These are phyloP conservation scores for Nannoperca australis DNA, from an alignment of 2,797 vertebrate genomes.

Conservation along the genomic window DNA sequence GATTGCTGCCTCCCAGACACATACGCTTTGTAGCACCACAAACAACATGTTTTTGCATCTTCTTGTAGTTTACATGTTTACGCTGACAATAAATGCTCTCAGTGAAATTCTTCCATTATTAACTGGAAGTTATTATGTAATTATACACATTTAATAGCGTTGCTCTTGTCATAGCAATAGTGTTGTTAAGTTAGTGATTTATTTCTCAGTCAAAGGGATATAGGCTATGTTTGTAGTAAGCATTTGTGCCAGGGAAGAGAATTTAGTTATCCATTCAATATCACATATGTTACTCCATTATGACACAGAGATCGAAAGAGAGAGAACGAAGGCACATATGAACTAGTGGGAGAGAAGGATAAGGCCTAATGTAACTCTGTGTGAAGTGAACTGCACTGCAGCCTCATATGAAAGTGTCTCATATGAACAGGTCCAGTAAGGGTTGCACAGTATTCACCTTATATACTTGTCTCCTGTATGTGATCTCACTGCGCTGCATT, in stretches of 20 bases:
- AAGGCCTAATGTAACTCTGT: too few species aligned
- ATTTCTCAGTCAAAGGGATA: too few species aligned
- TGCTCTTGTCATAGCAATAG: neutral
- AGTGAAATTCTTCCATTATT: neutral
- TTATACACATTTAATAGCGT: neutral
- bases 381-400: too few species aligned
- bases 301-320: too few species aligned
- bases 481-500: neutral
- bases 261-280: neutral
- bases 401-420: neutral
- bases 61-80: slow-evolving; percentile 15
- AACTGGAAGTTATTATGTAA: neutral
- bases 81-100: slow-evolving; percentile 10
- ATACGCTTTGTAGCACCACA: slow-evolving; percentile 12
- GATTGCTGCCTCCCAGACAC: slow-evolving; percentile 43
- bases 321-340: neutral
- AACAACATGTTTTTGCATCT: slow-evolving; percentile 19
- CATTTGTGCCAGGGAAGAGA: neutral
- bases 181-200: neutral
- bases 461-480: neutral
- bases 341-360: neutral
- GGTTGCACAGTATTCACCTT: neutral
- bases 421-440: neutral
- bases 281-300: neutral
- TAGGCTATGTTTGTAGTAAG: neutral